These are phyloP conservation scores for Dicycla oo DNA, from an alignment of 2,888 invertebrate species.

Conservation along the genomic window DNA sequence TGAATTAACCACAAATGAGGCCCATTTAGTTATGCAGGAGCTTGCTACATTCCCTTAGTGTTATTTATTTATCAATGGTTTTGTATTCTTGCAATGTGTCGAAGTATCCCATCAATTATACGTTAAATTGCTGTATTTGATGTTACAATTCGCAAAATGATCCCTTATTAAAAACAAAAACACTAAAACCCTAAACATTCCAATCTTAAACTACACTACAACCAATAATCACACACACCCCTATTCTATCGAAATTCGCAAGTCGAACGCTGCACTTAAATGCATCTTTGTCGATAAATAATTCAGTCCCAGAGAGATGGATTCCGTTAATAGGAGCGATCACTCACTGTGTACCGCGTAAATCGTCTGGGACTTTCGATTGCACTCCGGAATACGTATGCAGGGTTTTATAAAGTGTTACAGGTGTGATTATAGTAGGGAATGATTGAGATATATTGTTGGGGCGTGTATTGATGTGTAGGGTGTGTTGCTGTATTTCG, in stretches of 20 bases:
- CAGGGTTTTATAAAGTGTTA: conserved; percentile 62
- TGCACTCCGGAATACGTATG: conserved; percentile 72
- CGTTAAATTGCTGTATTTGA: neutral
- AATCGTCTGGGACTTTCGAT: conserved; percentile 87
- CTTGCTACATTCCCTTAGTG: neutral
- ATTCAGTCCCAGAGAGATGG: conserved; percentile 79
- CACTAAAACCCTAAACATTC: neutral
- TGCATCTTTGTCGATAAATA: conserved; percentile 84
- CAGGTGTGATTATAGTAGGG: conserved; percentile 61
- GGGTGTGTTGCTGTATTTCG: conserved; percentile 9
- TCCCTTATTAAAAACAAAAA: neutral
- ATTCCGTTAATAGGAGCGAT: conserved; percentile 82
- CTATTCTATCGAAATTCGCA: conserved; percentile 53
- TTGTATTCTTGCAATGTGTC: neutral
- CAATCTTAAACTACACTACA: conserved; percentile 5
- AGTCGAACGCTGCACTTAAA: conserved; percentile 70
- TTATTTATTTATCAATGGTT: neutral
- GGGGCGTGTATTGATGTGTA: conserved; percentile 28
- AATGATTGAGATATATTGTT: conserved; percentile 64
- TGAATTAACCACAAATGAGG: conserved; percentile 41
- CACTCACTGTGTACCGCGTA: conserved; percentile 81
- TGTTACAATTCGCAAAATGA: neutral
- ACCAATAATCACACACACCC: conserved; percentile 45
- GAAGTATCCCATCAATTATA: neutral
- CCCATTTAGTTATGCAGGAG: conserved; percentile 14